Evolutionary conservation across 2,113 vertebrate genomes (phyloP).

Genomic region (Pandion haliaetus): DNA sequence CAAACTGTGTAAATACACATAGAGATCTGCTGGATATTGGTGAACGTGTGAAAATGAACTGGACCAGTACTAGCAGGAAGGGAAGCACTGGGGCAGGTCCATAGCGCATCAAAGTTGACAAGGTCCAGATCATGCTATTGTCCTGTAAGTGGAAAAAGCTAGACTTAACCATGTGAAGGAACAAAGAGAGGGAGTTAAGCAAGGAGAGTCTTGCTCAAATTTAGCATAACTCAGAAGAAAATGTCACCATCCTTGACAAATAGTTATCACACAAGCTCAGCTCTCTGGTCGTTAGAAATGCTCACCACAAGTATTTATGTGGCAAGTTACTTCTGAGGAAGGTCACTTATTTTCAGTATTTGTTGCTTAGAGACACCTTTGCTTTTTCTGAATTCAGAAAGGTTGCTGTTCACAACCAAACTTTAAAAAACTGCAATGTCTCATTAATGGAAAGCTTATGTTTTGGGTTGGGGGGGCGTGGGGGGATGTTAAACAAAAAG

Average conservation of each 20-base stretch:
- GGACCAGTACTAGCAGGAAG: neutral
- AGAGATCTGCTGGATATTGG: neutral
- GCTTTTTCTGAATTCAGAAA: neutral
- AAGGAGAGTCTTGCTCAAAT: neutral
- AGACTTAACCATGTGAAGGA: neutral
- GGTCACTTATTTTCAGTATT: neutral
- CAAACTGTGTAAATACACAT: no score
- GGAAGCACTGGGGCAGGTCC: neutral
- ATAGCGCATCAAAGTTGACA: neutral
- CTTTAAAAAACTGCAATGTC: neutral
- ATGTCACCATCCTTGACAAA: neutral
- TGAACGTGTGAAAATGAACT: neutral
- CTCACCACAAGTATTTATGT: neutral
- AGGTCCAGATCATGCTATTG: neutral
- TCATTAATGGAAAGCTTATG: neutral
- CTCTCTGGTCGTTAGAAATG: neutral
- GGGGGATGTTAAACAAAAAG: neutral
- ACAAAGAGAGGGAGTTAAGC: neutral
- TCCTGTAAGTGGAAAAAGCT: neutral
- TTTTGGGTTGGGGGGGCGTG: neutral
- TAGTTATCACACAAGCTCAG: no score
- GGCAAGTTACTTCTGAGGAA: neutral
- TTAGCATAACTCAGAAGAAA: neutral
- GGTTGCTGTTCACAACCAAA: fast-evolving
- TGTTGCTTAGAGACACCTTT: neutral